Evolutionary conservation across 1,140 invertebrate genomes (phyloP), one percentile per base, ranked within the genome.

Genomic region (Propsilocerus akamusi): DNA sequence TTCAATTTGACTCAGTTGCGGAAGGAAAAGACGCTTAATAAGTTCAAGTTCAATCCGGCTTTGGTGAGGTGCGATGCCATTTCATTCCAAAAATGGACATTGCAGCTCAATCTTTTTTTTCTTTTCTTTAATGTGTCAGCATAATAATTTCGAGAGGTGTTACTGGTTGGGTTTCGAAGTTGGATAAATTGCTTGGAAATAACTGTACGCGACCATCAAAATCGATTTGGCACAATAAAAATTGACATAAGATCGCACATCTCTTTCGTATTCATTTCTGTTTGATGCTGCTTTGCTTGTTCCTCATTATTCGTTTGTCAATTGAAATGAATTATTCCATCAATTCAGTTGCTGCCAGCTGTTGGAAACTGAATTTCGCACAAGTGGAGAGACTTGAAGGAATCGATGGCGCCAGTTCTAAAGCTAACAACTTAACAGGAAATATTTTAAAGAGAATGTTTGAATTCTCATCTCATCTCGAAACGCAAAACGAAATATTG

Each of bases 121-220:
- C 14, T 20, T 20, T 20, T 14, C 5, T 20, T 41, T 20, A 20
- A 17, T 41, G 14, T 41, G 28, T 30, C 10, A 41, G 17, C 22
- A 17, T 17, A 41, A 17, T 41, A 41, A 41, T 41, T 41, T 41
- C 34, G 34, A 41, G 34, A 41, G 34, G 34, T 41, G 34, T 41
- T 41, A 20, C 34, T n/a, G n/a, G n/a, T n/a, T n/a, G n/a, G n/a
- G n/a, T n/a, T n/a, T n/a, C n/a, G n/a, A n/a, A n/a, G n/a, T 20
- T 41, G 8, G 17, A 41, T 41, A 14, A 20, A 41, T 41, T 14
- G 17, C 20, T 17, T 37, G 32, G 32, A 14, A 30, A n/a, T 41
- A 41, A 41, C 34, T 41, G 34, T 41, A 20, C 22, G 10, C 22
- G 17, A 8, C 34, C 34, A 41, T 41, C 22, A 20, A n/a, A 20